Percentiles rank a stretch among this genome's conserved stretches.
phyloP scores from a whole-genome alignment of 1,140 invertebrate species.

The Monochamus saltuarius region DNA sequence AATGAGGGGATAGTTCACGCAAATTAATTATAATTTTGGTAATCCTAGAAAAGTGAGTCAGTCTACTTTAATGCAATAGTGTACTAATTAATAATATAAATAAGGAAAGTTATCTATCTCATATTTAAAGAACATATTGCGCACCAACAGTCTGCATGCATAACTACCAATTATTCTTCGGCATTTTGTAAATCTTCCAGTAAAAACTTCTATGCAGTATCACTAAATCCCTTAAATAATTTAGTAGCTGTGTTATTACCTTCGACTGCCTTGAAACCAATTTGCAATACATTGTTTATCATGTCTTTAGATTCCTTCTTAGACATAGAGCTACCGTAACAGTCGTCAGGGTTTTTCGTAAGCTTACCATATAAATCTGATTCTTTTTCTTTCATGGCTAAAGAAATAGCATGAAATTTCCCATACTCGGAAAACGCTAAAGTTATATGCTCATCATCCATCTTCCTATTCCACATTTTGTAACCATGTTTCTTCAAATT shows the following conservation, averaged over 20 bases:
- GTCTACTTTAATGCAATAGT: too few species aligned
- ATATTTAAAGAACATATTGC: too few species aligned
- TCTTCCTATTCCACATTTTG: slow-evolving; percentile 52
- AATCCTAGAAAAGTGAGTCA: too few species aligned
- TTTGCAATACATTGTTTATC: not conserved
- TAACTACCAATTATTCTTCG: too few species aligned
- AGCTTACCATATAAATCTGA: slow-evolving; percentile 43
- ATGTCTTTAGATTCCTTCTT: not conserved
- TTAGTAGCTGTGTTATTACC: not conserved
- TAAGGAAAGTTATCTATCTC: too few species aligned
- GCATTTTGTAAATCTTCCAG: too few species aligned
- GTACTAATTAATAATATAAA: too few species aligned
- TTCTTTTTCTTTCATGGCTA: slow-evolving; percentile 53
- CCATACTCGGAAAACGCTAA: slow-evolving; percentile 55
- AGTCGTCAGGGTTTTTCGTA: slow-evolving; percentile 25
- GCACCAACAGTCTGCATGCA: too few species aligned
- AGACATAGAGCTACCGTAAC: not conserved
- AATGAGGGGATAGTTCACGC: too few species aligned
- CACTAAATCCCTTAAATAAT: not conserved
- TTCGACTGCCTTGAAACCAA: slow-evolving; percentile 3
- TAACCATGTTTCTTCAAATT: slow-evolving; percentile 55
- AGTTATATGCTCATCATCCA: slow-evolving; percentile 54
- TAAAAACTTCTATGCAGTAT: too few species aligned
- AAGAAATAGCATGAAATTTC: slow-evolving; percentile 57
- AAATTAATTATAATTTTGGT: too few species aligned